Base-by-base conservation (phyloP, 2,888 invertebrate genomes). In the Hypselothyrea guttata region DNA sequence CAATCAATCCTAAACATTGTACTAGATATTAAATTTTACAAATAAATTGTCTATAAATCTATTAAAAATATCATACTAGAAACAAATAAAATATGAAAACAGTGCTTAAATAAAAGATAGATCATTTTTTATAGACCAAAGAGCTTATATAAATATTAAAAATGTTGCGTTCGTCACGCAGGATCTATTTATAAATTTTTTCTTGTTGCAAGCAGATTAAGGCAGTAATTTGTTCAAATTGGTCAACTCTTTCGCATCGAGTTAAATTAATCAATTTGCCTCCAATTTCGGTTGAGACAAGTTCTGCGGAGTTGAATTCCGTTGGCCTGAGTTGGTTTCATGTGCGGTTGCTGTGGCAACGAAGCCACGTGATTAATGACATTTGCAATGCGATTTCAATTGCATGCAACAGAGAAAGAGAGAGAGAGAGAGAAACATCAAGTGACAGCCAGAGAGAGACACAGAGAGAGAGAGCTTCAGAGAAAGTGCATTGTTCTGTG, bases 291-390 rank as follows among this genome's bases (percentile, higher is more conserved):
- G 5, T 5, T 22, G 5, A 22, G 22, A 4, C 22, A 22, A 22
- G 22, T 38, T 7, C 16, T 8, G 1, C 18, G 5, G 11, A 7
- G 7, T 40, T 11, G 27, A 5, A 30, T 38, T 12, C 31, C 38
- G 31, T 30, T 15, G 33, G 11, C 34, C 64, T 30, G 42, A 62
- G 54, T 48, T 33, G 61, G 54, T 54, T 54, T 48, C 54, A 49
- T 46, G 42, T 70, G 57, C 38, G 65, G 70, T 55, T 58, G 45
- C 22, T 60, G 57, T 30, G 60, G 65, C 51, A 55, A 63, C 65
- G 60, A 79, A 76, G 71, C 69, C 62, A 37, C 61, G 68, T 77
- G 81, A 77, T 76, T 74, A 77, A 77, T 77, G 82, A 62, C 57
- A 49, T 63, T 64, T 58, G 62, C 65, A 64, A 71, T 60, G 59